Conservation (phyloP, 2,888 invertebrate genomes). For the Leptarthrus brevirostris region DNA sequence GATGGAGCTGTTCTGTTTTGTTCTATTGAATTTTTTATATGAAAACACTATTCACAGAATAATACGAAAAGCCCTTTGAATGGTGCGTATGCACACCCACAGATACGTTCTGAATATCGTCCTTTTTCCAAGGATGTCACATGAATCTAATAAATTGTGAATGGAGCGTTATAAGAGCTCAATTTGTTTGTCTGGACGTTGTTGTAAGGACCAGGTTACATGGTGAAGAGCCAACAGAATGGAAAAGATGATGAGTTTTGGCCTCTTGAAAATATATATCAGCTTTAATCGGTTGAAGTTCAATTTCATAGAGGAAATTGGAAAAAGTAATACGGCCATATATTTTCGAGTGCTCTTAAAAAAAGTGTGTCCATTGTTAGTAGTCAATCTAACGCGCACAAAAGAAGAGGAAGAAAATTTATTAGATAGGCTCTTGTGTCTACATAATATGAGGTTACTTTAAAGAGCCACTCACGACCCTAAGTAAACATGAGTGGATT, state of each 20-base stretch:
- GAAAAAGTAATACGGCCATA: too few relatives aligned
- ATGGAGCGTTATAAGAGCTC: not conserved
- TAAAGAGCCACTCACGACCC: too few relatives aligned
- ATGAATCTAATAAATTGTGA: conserved; percentile 28
- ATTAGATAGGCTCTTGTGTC: too few relatives aligned
- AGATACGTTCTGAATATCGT: too few relatives aligned
- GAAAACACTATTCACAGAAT: not conserved
- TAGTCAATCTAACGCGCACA: too few relatives aligned
- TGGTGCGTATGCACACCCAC: not conserved
- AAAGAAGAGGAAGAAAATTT: too few relatives aligned
- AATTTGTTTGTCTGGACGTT: not conserved
- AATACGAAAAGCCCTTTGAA: not conserved
- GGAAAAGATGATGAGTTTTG: conserved; percentile 7
- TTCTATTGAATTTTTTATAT: not conserved
- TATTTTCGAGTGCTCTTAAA: too few relatives aligned
- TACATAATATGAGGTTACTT: too few relatives aligned
- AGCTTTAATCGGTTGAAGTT: not conserved
- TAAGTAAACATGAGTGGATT: too few relatives aligned
- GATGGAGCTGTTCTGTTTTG: not conserved
- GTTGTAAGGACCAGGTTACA: not conserved
- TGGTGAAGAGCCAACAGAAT: not conserved
- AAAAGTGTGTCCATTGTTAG: too few relatives aligned
- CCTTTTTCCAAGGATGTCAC: not conserved
- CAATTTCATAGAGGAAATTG: too few relatives aligned
- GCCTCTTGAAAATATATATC: conserved; percentile 10